Evolutionary conservation across 2,113 vertebrate genomes (phyloP).

Genomic region (Spilogale gracilis): DNA sequence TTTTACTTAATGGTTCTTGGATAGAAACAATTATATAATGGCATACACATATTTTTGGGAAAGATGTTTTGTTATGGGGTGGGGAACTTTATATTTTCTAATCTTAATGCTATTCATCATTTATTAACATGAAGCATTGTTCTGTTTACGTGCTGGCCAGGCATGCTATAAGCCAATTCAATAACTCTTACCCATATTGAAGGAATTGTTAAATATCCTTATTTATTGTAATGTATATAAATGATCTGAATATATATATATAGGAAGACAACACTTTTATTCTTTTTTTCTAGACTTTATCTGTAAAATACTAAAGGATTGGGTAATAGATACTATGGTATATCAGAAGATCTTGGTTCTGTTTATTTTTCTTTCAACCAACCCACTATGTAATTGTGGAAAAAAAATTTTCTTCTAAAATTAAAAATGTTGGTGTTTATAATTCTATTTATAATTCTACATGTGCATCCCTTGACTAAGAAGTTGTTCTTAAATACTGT

Average conservation of each 20-base stretch:
- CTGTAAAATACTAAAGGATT: conserved; percentile 39
- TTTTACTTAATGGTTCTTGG: conserved; percentile 13
- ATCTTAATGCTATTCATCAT: not conserved
- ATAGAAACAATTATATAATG: not conserved
- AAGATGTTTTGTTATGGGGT: not conserved
- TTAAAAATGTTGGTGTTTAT: conserved; percentile 14
- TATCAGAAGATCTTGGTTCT: not conserved
- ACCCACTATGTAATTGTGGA: not conserved
- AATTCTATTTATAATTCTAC: conserved; percentile 52
- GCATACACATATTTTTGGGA: not conserved
- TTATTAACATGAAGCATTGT: not conserved
- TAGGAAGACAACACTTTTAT: conserved; percentile 38
- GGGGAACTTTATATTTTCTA: not conserved
- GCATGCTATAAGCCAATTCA: not conserved
- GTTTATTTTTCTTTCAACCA: not conserved
- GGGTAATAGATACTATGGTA: not conserved
- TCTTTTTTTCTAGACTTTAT: conserved; percentile 10
- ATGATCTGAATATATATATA: not conserved
- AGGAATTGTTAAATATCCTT: not conserved
- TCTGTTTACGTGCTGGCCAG: not conserved
- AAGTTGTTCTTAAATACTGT: not conserved
- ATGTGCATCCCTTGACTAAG: not conserved
- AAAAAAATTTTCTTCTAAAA: not conserved
- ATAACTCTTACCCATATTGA: not conserved
- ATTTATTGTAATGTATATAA: not conserved